A percentile compares a stretch with the other conserved stretches of the same genome.
These are phyloP conservation scores for Mola mola DNA, from an alignment of 2,113 vertebrate genomes.

Conservation along the genomic window DNA sequence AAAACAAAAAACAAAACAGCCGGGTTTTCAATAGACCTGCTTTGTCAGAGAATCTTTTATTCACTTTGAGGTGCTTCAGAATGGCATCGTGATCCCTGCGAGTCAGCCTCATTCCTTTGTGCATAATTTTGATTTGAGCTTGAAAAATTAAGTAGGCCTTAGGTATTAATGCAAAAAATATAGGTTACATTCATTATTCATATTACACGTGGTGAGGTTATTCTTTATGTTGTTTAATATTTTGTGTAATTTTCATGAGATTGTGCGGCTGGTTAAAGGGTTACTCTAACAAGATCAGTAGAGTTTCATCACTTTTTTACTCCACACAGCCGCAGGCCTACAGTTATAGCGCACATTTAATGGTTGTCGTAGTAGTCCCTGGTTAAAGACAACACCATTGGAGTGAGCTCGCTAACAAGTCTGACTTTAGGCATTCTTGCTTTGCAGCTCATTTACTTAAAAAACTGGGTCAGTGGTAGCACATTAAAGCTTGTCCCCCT, in stretches of 20 bases:
- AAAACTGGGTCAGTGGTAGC: slow-evolving; percentile 76
- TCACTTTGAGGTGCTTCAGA: too few species aligned
- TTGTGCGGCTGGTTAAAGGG: slow-evolving; percentile 8
- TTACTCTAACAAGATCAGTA: slow-evolving; percentile 39
- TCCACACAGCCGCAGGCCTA: slow-evolving; percentile 22
- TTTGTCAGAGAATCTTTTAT: too few species aligned
- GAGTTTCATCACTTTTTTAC: slow-evolving; percentile 61
- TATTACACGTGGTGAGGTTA: not conserved
- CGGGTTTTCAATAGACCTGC: too few species aligned
- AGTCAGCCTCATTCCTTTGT: too few species aligned
- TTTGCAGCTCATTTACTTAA: slow-evolving; percentile 63
- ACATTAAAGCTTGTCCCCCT: slow-evolving; percentile 47
- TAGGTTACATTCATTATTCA: not conserved
- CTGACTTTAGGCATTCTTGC: slow-evolving; percentile 66
- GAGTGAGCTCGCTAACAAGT: slow-evolving; percentile 53
- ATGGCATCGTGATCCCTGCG: too few species aligned
- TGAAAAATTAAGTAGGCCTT: not conserved
- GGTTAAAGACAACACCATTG: slow-evolving; percentile 38
- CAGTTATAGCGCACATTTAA: slow-evolving; percentile 10
- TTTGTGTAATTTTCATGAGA: not conserved
- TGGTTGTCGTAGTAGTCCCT: slow-evolving; percentile 54
- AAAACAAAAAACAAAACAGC: too few species aligned
- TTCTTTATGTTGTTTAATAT: slow-evolving; percentile 1
- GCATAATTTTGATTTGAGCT: too few species aligned
- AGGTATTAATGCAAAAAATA: not conserved